These are phyloP conservation scores for Ditula angustiorana DNA, from an alignment of 2,888 invertebrate species.

Conservation along the genomic window DNA sequence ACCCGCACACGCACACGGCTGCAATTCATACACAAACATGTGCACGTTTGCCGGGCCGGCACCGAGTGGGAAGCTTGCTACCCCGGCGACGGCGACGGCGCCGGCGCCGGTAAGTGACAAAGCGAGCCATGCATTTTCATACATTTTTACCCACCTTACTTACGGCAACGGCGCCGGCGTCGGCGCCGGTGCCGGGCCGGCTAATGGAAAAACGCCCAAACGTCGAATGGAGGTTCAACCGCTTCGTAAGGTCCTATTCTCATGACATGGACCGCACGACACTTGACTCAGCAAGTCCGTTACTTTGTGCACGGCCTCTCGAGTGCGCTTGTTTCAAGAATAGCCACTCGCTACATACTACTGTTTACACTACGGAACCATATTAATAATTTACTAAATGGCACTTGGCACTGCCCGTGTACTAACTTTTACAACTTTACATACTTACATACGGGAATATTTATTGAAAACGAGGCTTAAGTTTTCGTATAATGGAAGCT, in stretches of 20 bases:
- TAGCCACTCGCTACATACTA: conserved; percentile 41
- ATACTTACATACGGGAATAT: conserved; percentile 18
- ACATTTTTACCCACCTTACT: too few species aligned
- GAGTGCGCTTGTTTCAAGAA: conserved; percentile 49
- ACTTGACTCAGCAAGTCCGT: conserved; percentile 39
- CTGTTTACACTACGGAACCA: conserved; percentile 33
- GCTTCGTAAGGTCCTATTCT: neutral
- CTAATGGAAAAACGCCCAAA: too few species aligned
- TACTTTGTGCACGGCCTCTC: conserved; percentile 42
- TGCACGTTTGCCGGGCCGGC: too few species aligned
- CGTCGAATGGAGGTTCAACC: neutral
- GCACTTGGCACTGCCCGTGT: conserved; percentile 26
- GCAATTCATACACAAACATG: too few species aligned
- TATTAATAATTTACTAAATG: conserved; percentile 38
- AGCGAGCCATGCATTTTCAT: too few species aligned
- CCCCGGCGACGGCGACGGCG: too few species aligned
- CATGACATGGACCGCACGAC: conserved; percentile 19
- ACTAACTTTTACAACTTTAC: conserved; percentile 33
- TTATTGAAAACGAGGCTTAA: conserved; percentile 22
- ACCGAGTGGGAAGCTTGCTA: too few species aligned
- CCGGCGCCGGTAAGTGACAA: too few species aligned
- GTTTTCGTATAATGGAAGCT: neutral
- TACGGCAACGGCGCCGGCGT: too few species aligned
- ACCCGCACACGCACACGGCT: too few species aligned
- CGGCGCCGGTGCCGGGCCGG: too few species aligned